Percentiles rank a stretch among this genome's conserved stretches.
These are phyloP conservation scores for Macrostomum cliftonense DNA, from an alignment of 2,888 invertebrate species.

Conservation along the genomic window DNA sequence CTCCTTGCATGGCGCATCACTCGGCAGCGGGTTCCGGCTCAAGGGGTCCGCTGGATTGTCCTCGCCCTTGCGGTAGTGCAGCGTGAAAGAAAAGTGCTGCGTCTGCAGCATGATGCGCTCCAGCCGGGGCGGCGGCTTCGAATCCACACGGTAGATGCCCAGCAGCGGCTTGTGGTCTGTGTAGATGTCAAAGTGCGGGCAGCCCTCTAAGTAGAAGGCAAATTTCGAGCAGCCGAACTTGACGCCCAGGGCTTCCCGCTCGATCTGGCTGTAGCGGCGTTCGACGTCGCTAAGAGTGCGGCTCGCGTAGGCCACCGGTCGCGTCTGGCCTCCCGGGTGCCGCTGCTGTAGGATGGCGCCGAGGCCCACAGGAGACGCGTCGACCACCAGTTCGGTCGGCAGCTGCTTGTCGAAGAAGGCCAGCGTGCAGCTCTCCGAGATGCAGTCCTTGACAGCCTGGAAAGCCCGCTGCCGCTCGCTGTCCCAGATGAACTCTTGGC, in stretches of 20 bases:
- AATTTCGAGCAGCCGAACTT: constrained; percentile 1
- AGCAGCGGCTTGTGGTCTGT: not conserved
- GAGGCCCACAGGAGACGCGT: constrained; percentile 16
- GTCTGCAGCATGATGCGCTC: no score
- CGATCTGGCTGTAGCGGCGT: constrained; percentile 8
- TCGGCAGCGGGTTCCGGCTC: no score
- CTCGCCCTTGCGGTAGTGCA: no score
- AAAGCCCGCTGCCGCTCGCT: constrained; percentile 9
- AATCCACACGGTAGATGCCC: no score
- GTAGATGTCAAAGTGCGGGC: not conserved
- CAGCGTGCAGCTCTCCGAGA: constrained; percentile 12
- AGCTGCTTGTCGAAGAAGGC: constrained; percentile 14
- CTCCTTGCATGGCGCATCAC: no score
- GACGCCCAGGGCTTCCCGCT: constrained; percentile 11
- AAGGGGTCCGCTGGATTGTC: no score
- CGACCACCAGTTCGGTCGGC: constrained; percentile 12
- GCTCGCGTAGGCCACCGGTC: constrained; percentile 13
- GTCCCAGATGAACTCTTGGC: not conserved
- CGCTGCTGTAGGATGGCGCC: constrained; percentile 16
- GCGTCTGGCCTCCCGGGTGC: constrained; percentile 4
- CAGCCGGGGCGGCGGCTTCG: no score
- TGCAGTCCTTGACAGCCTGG: constrained; percentile 5
- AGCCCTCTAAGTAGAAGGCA: not conserved
- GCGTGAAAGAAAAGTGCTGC: no score
- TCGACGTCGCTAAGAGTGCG: constrained; percentile 12